Evolutionary conservation across 53 echinoderm and acorn worm genomes (phyloP), one percentile per base, ranked within the genome.

Genomic region (Temnopleurus reevesii): DNA sequence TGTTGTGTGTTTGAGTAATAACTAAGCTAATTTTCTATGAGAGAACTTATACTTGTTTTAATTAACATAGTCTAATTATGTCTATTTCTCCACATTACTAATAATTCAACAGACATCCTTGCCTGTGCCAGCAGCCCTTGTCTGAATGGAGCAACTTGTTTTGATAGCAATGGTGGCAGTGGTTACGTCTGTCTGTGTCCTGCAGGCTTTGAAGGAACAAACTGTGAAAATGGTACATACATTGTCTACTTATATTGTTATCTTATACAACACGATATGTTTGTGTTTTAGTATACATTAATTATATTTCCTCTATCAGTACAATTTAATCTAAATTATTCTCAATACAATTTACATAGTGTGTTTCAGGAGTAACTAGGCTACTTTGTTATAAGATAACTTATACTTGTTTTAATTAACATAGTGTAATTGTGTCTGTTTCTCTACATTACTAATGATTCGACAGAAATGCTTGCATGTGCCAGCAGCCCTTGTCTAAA

Each of bases 71-170:
- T 49, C n/a, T n/a, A n/a, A 49, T 49, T 15, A 9, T 12, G 49
- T 49, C 49, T 15, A 12, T 49, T 49, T 9, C 49, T 49, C 15
- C 49, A 12, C 0, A 12, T 49, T 15, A 12, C 15, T 49, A 49
- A 49, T 49, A 0, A 1, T 12, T 49, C 49, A 49, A 12, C 49
- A 86, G 41, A 56, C n/a, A 86, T 46, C 43, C 38, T 91, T 80
- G 83, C 89, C 21, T 96, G 96, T 76, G 35, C 76, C 33, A 92
- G 91, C 27, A 90, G 77, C 57, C 96, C 96, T 25, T 96, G 96
- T 56, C 91, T 46, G 43, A 96, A 96, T 59, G 94, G 94, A 55
- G 96, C 94, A 9, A 80, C 81, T 27, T 96, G 96, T 77, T 86
- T 91, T 71, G 89, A 90, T 71, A 54, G 53, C 59, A 76, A 38